Base-by-base conservation (phyloP, 2,888 invertebrate genomes). In the Sicus ferrugineus region DNA sequence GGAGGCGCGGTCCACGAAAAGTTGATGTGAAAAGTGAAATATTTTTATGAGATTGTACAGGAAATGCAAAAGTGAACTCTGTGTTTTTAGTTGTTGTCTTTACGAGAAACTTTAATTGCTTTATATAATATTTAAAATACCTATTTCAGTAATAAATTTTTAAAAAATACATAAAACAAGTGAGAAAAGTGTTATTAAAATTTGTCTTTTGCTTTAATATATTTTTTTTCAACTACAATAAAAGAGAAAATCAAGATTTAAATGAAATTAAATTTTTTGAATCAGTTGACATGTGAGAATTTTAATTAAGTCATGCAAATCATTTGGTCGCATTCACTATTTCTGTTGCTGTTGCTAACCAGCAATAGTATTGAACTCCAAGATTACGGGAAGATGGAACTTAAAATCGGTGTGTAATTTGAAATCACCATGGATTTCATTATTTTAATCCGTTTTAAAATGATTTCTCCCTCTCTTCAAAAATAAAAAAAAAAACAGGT, bases 361-460 rank as follows among this genome's bases (percentile, higher is more conserved):
- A 30, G 48, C 16, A 5, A 16, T 9, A 67, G 50, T 21, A 52
- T 30, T 58, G 75, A 73, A 67, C 68, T 74, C 63, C 76, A 72
- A 52, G 73, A 68, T n/a, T 76, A 73, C 21, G 71, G 68, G 16
- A 73, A 75, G 67, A 75, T 77, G 50, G 76, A 75, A 75, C 77
- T 82, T 52, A 76, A 76, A 74, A 81, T 82, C 72, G 81, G 81
- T 82, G 79, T 31, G 81, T 73, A 38, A 38, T 9, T 3, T 46
- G 14, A 14, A 14, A 46, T 28, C 2, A 52, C 14, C 26, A 23
- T 16, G 7, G 9, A 28, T 28, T 11, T 54, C 14, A 23, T 16
- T 54, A 21, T 9, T 26, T 59, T n/a, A 9, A 19, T 19, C 19
- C 7, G 48, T 26, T 16, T 56, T 9, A n/a, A 28, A 9, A 14